Base-by-base conservation (phyloP, 2,113 vertebrate species). In the Manacus vitellinus region DNA sequence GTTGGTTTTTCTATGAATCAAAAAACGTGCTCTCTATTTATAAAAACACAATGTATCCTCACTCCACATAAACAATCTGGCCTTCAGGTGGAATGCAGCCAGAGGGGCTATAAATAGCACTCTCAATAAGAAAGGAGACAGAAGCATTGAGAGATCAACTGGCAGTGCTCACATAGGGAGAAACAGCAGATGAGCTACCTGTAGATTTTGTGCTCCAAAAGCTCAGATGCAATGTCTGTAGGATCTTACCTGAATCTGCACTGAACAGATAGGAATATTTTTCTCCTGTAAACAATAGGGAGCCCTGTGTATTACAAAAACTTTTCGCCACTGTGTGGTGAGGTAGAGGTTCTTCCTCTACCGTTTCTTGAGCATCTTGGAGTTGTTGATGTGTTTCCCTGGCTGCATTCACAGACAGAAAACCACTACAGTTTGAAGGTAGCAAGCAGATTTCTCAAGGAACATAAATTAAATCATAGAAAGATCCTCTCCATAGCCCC, bases 71-170 rank as follows among this genome's bases (percentile, higher is more conserved):
- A 98, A 98, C 97, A 98, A 97, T 97, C 91, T 94, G 95, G 96
- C 95, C 76, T 91, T 67, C 97, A 85, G 88, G 89, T 97, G 98
- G 98, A 97, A 95, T 44, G 73, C 15, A 89, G 97, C 98, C 98
- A 97, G 94, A 67, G 30, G 35, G 63, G 62, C 92, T 98, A 98
- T 97, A 97, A 98, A 98, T 98, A 98, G 97, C 76, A 90, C 13
- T 43, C 63, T 87, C 63, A 80, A 75, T 85, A 65, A 88, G 85
- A 87, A 79, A 95, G 85, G 49, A 84, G 85, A 51, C 67, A 90
- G 94, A 95, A 94, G 43, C 61, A 37, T 49, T 80, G 61, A 24
- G 52, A 85, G 80, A 84, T 95, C 72, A 27, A 43, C 54, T 75
- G 78, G 67, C 59, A 91, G 52, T 14, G 21, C 37, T 92, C 41